phyloP scores from a whole-genome alignment of 2,797 vertebrate species.

The Cossypha caffra region DNA sequence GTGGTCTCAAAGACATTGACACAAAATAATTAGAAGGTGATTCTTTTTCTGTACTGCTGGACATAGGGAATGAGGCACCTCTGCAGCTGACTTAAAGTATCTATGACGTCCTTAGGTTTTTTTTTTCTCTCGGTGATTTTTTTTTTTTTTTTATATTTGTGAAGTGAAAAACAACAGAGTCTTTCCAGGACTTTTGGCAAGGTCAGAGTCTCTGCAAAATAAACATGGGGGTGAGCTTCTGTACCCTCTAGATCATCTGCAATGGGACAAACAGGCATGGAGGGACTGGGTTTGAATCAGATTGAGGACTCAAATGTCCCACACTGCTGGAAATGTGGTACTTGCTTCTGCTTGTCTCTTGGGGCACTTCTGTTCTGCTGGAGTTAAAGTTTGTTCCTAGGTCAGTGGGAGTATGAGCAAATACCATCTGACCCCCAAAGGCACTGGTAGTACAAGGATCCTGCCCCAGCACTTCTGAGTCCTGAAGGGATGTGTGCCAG shows the following conservation, averaged over 20 bases:
- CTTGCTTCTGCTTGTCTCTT: not conserved
- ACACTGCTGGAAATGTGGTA: not conserved
- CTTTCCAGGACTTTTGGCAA: constrained; percentile 29
- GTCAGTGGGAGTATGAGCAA: not conserved
- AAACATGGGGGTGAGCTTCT: not conserved
- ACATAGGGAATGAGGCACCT: not conserved
- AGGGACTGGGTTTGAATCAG: not conserved
- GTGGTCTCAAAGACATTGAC: not conserved
- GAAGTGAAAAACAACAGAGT: constrained; percentile 5
- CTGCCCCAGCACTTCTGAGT: not conserved
- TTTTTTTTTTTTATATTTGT: not conserved
- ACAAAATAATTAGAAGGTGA: not conserved
- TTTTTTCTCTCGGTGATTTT: not conserved
- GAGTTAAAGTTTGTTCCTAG: not conserved
- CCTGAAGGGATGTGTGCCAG: not conserved
- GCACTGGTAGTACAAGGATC: not conserved
- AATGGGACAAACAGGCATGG: not conserved
- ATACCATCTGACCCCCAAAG: not conserved
- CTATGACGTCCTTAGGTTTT: not conserved
- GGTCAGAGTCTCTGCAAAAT: constrained; percentile 35
- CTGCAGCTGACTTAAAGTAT: constrained; percentile 26
- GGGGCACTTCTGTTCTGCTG: not conserved
- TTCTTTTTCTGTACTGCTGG: not conserved
- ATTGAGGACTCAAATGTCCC: not conserved
- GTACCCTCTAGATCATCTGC: not conserved